Base-by-base conservation (phyloP, 2,113 vertebrate genomes). In the Lampris megalopsis region DNA sequence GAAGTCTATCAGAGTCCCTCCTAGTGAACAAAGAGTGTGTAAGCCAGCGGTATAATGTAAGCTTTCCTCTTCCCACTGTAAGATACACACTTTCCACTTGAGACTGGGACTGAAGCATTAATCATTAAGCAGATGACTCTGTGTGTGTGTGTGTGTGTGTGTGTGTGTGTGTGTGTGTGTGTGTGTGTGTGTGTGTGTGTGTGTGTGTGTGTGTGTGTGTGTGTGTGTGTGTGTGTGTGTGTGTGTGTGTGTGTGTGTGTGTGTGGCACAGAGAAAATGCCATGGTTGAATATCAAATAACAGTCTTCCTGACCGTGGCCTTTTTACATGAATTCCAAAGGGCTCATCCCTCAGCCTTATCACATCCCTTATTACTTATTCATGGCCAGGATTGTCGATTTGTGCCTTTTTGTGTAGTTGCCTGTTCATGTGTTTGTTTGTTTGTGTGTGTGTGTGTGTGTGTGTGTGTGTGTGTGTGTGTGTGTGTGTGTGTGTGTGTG, bases 121-220 rank as follows among this genome's bases (percentile, higher is more conserved):
- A 91, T 92, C 87, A 91, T 90, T 93, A 63, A 92, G 84, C 79
- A 92, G 83, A 89, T 88, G 86, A 87, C 61, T 62, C 71, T 81
- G 6, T 71, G 52, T 63, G 40, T 69, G 35, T 68, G 38, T 49
- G 53, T 49, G 69, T 67, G 69, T 68, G 68, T 45, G 57, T 6
- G 38, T 13, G 43, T 45, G 7, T n/a, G n/a, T n/a, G n/a, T n/a
- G n/a, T n/a, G n/a, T n/a, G n/a, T n/a, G n/a, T n/a, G n/a, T n/a
- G n/a, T n/a, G n/a, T n/a, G n/a, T n/a, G n/a, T n/a, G 43, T 6
- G 49, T 9, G 49, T 3, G 49, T 9, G 49, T 3, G 11, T 11
- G 50, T 4, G 50, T 53, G 9, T 13, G 50, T 53, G 50, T 13
- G 50, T 53, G 50, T 13, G 50, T 53, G 50, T 13, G 50, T 53